Base-by-base conservation (phyloP, 64 coral and sea anemone species). In the Montipora foliosa region DNA sequence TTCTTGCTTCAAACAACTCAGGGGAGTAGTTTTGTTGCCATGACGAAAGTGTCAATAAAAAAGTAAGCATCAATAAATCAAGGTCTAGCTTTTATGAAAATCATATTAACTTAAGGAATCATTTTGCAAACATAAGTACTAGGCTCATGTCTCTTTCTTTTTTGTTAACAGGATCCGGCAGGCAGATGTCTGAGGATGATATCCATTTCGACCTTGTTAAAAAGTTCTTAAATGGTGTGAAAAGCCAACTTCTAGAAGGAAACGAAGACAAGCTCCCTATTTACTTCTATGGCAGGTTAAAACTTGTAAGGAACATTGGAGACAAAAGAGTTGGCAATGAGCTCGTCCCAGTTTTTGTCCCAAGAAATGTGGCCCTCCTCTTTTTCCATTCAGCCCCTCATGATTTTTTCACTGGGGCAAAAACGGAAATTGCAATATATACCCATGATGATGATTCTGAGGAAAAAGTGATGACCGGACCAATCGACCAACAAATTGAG, bases 361-460 rank as follows among this genome's bases (percentile, higher is more conserved):
- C 92, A 55, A 45, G 92, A 51, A 94, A 94, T 73, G 68, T 94
- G 44, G 76, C 87, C 11, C 78, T 94, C 0, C 13, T 94, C 44
- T 89, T 94, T 75, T 94, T 89, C 62, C 79, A 89, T 20, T 17
- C 57, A 75, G n/a, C 19, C 22, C 92, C 92, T 44, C 78, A 89
- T 52, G 37, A 89, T 20, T 94, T 94, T 67, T 94, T 89, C 20
- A 60, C 76, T 67, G 92, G 92, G 53, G 92, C 92, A 77, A 94
- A 80, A 88, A 83, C 88, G 49, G 92, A 94, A 88, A 88, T 94
- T 76, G 93, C 93, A 1, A 81, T 87, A 47, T 94, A 94, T 49
- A 88, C 52, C 12, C 79, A 89, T 29, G 78, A 87, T 25, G 78
- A 87, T 8, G 75, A 84, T 55, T 87, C 82, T 44, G 47, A 48